Base-by-base conservation (phyloP, 2,888 invertebrate species). In the Troides oblongomaculatus region DNA sequence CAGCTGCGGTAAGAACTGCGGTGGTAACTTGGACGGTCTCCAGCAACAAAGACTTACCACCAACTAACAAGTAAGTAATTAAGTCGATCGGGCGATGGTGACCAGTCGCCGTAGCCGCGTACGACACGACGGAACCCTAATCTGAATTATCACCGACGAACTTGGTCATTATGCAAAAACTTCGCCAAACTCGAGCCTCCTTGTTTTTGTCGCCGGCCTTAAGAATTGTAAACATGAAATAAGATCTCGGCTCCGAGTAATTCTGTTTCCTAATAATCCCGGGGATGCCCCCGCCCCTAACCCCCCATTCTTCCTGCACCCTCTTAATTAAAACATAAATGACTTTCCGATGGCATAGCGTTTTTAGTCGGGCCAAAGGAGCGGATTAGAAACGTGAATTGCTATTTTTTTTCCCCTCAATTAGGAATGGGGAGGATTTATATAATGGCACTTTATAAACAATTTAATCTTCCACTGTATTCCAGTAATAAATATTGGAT, bases 311-410 rank as follows among this genome's bases (percentile, higher is more conserved):
- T 82, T 80, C 79, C 74, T 68, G 74, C 75, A 75, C 78, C 72
- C 78, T 78, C 83, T 84, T 87, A 88, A 88, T 88, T 87, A 87
- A 87, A 87, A 86, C 84, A 84, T 85, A 84, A 88, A 86, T 83
- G 86, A 83, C 82, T 85, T 85, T 81, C 82, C 81, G 84, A 84
- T 77, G 74, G 72, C 71, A 72, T 74, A 74, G 77, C 78, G 79
- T 83, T 79, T 81, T 77, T 72, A 74, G 73, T 74, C 63, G 68
- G 62, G 64, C 64, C 60, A 72, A 69, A 72, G 72, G 69, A 67
- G 69, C 68, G 77, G 77, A 81, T 81, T 80, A 76, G 76, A 74
- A 75, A 76, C 77, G 77, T 80, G 81, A 81, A 76, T 80, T 76
- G 79, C 77, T 75, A 73, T 74, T 79, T 79, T 62, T 59, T 62